Evolutionary conservation across 2,113 vertebrate genomes (phyloP).

Genomic region (Machaerirhynchus nigripectus): DNA sequence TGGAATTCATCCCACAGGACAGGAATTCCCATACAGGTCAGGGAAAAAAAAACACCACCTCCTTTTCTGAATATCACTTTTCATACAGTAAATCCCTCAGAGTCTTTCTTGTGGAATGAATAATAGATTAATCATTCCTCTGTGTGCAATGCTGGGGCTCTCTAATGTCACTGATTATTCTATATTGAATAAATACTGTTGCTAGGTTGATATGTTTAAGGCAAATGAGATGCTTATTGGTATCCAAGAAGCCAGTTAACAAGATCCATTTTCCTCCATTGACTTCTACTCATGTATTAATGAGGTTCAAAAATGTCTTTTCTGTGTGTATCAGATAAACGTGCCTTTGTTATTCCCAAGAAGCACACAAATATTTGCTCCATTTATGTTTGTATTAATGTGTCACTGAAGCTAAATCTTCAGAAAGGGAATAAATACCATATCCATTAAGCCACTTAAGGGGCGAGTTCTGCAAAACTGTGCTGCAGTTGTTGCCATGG

Average conservation of each 20-base stretch:
- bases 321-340: constrained; percentile 57
- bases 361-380: constrained; percentile 64
- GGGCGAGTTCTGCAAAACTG: constrained; percentile 21
- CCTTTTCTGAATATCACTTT: constrained; percentile 39
- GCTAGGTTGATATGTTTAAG: constrained; percentile 68
- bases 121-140: constrained; percentile 67
- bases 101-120: constrained; percentile 57
- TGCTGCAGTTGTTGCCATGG: constrained; percentile 38
- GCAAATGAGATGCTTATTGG: constrained; percentile 68
- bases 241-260: constrained; percentile 69
- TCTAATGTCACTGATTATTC: constrained; percentile 68
- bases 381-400: constrained; percentile 66
- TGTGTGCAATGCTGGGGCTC: constrained; percentile 12
- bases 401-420: constrained; percentile 59
- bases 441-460: constrained; percentile 62
- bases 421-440: constrained; percentile 58
- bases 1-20: constrained; percentile 36
- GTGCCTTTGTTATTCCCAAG: constrained; percentile 65
- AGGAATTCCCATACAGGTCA: constrained; percentile 37
- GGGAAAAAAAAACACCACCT: not conserved
- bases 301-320: constrained; percentile 70
- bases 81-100: constrained; percentile 42
- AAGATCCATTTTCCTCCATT: constrained; percentile 68
- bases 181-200: constrained; percentile 67
- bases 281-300: constrained; percentile 70